phyloP scores from a whole-genome alignment of 2,797 vertebrate species.

The Enteromius viviparus region DNA sequence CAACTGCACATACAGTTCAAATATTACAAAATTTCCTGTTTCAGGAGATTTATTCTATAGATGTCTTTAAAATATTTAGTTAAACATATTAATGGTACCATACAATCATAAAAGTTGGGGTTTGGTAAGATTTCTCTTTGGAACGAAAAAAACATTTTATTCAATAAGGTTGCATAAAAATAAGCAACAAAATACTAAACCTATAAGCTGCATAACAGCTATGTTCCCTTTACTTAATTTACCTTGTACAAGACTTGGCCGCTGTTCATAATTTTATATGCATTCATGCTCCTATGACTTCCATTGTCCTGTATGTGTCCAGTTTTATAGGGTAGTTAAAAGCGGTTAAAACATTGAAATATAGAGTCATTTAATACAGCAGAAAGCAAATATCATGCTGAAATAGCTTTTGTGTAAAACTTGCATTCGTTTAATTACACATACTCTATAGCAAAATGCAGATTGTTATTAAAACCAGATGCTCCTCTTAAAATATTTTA shows the following conservation, averaged over 20 bases:
- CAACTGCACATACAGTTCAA: conserved; percentile 1
- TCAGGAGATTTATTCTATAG: too few species aligned
- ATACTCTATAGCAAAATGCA: background rate
- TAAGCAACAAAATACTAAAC: background rate
- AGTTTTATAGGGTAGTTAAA: background rate
- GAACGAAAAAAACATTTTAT: background rate
- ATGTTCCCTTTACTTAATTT: background rate
- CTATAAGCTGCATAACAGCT: background rate
- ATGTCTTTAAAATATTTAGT: background rate
- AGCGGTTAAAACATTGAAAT: conserved; percentile 1
- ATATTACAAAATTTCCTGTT: background rate
- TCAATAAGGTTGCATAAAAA: background rate
- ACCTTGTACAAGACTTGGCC: background rate
- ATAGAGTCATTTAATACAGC: conserved; percentile 1
- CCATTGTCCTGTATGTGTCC: background rate
- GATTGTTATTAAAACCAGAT: background rate
- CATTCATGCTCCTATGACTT: background rate
- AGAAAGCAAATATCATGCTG: background rate
- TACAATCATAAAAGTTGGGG: background rate
- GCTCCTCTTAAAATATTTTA: background rate
- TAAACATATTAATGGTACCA: background rate
- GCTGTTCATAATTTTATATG: background rate
- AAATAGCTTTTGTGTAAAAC: background rate
- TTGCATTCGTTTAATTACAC: background rate
- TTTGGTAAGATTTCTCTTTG: background rate